phyloP scores from a whole-genome alignment of 2,797 vertebrate species.

The Hypotaenidia philippensis region DNA sequence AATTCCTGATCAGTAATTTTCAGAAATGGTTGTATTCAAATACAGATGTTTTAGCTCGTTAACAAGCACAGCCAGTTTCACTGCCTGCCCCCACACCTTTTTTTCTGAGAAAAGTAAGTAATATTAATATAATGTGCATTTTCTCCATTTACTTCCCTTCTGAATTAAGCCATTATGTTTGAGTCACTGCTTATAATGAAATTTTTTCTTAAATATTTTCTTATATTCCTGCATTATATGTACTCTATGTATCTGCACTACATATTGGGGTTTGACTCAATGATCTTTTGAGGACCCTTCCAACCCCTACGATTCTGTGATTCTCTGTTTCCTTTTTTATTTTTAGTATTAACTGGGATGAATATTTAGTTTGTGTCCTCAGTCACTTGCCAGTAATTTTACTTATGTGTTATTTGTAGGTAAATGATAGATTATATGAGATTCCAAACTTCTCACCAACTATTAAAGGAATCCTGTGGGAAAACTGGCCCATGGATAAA shows the following conservation, averaged over 20 bases:
- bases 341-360: background rate
- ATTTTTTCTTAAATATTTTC: background rate
- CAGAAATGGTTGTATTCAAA: background rate
- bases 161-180: background rate
- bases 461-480: conserved; percentile 95
- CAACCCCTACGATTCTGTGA: no score
- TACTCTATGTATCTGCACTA: background rate
- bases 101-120: background rate
- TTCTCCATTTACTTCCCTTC: background rate
- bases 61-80: background rate
- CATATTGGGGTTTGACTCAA: no score
- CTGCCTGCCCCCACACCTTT: background rate
- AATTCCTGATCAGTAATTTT: background rate
- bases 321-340: background rate
- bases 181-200: background rate
- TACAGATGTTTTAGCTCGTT: background rate
- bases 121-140: background rate
- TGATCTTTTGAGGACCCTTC: no score
- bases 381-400: conserved; percentile 9
- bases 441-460: conserved; percentile 94
- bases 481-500: conserved; percentile 92
- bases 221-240: background rate
- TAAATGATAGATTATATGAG: conserved; percentile 87
- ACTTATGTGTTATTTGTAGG: conserved; percentile 76
- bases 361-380: background rate